Evolutionary conservation across 2,797 vertebrate genomes (phyloP).

Genomic region (Enteromius radiatus): DNA sequence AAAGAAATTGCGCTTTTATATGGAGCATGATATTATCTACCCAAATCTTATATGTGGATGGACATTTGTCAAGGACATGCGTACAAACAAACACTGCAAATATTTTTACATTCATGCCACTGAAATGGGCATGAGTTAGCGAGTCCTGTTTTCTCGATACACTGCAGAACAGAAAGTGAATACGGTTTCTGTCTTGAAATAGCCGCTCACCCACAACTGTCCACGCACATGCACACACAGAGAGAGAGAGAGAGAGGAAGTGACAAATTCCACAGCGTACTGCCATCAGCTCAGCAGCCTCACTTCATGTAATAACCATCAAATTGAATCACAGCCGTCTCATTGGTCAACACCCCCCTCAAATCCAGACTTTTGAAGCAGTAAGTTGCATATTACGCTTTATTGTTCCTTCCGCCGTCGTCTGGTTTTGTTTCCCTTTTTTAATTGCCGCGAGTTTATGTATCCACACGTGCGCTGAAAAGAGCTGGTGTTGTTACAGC

Average conservation of each 20-base stretch:
- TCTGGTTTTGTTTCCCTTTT: conserved; percentile 43
- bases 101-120: conserved; percentile 38
- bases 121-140: conserved; percentile 45
- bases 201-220: conserved; percentile 54
- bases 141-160: conserved; percentile 42
- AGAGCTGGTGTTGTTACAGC: conserved; percentile 49
- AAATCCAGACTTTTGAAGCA: conserved; percentile 43
- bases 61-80: conserved; percentile 56
- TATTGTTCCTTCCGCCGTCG: conserved; percentile 18
- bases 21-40: conserved; percentile 57
- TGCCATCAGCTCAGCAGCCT: conserved; percentile 63
- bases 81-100: conserved; percentile 16
- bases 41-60: conserved; percentile 38
- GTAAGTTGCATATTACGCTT: conserved; percentile 24
- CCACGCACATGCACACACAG: conserved; percentile 18
- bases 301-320: conserved; percentile 64
- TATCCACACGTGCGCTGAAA: conserved; percentile 22
- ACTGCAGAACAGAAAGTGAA: conserved; percentile 45
- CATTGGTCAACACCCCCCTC: conserved; percentile 59
- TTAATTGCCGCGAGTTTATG: background rate
- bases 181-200: conserved; percentile 58
- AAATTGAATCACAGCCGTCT: conserved; percentile 65
- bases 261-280: conserved; percentile 71
- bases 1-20: conserved; percentile 59
- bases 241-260: conserved; percentile 52